Evolutionary conservation across 2,113 vertebrate genomes (phyloP).

Genomic region (Heloderma charlesbogerti): DNA sequence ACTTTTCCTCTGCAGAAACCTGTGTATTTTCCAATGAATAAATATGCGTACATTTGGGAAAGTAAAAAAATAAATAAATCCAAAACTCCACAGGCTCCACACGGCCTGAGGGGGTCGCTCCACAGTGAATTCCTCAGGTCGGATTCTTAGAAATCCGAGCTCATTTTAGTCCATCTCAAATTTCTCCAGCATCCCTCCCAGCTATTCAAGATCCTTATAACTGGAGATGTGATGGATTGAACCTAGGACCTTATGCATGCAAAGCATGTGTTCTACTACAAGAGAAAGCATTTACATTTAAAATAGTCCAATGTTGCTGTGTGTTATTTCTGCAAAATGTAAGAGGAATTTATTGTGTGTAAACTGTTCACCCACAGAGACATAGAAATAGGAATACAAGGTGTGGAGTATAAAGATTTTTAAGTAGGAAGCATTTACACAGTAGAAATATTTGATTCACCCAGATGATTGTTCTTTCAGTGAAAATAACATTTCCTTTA

Average conservation of each 20-base stretch:
- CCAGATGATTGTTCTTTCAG: not conserved
- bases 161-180: too few relatives aligned
- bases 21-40: too few relatives aligned
- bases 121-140: too few relatives aligned
- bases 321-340: not conserved
- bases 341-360: not conserved
- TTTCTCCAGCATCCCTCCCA: too few relatives aligned
- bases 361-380: not conserved
- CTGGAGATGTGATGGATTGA: too few relatives aligned
- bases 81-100: too few relatives aligned
- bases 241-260: not conserved
- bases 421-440: not conserved
- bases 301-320: slow-evolving; percentile 6
- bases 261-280: not conserved
- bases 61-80: too few relatives aligned
- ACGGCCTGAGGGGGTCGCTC: too few relatives aligned
- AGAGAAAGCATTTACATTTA: not conserved
- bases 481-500: not conserved
- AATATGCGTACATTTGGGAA: too few relatives aligned
- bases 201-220: not conserved
- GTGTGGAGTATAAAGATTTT: not conserved
- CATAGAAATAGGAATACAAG: not conserved
- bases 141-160: too few relatives aligned
- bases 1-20: too few relatives aligned
- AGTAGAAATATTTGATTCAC: not conserved